These are phyloP conservation scores for Mionectes olivaceus DNA, from an alignment of 2,797 vertebrate species.

Conservation along the genomic window DNA sequence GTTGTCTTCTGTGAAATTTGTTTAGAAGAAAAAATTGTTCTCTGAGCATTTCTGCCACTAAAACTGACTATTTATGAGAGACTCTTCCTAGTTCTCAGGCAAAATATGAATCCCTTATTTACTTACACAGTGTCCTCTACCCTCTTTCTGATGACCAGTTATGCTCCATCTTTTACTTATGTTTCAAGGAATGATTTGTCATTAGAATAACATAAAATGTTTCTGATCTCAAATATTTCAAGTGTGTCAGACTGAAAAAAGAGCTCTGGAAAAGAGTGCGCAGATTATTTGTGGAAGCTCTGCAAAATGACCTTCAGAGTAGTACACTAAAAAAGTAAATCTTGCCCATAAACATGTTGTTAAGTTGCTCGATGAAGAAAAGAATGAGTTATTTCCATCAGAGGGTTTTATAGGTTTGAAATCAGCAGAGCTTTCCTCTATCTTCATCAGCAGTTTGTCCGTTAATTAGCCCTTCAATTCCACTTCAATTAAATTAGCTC, in stretches of 20 bases:
- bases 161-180: neutral
- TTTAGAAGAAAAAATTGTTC: neutral
- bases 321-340: conserved; percentile 48
- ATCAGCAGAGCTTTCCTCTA: conserved; percentile 75
- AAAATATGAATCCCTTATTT: neutral
- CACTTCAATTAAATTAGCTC: conserved; percentile 98
- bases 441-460: conserved; percentile 85
- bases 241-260: neutral
- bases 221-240: conserved; percentile 1
- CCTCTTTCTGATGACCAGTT: neutral
- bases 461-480: conserved; percentile 93
- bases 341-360: conserved; percentile 59
- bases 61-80: conserved; percentile 2
- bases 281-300: neutral
- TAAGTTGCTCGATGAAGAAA: conserved; percentile 54
- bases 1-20: neutral
- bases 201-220: neutral
- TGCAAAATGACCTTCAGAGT: conserved; percentile 69
- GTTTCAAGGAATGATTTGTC: neutral
- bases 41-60: neutral
- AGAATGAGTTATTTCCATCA: conserved; percentile 69
- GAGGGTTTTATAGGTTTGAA: conserved; percentile 72
- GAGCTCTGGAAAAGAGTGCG: neutral
- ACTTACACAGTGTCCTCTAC: neutral
- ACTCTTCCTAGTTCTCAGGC: neutral